phyloP scores from a whole-genome alignment of 2,888 invertebrate species.

The Corbicula japonica region DNA sequence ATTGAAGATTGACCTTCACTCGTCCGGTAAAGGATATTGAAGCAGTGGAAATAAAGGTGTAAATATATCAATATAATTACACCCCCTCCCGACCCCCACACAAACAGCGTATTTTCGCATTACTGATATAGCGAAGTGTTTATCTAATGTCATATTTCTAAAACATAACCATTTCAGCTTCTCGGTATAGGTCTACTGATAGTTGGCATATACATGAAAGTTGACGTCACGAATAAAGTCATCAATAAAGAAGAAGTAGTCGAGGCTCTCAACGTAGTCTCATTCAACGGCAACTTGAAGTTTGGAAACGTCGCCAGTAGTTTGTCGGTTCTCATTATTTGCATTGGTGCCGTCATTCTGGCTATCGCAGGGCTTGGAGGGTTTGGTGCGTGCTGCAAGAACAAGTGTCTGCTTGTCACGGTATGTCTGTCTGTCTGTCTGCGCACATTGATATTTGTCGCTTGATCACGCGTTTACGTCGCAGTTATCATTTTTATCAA shows the following conservation, averaged over 20 bases:
- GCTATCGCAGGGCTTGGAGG: conserved; percentile 58
- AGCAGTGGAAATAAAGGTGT: no score
- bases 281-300: conserved; percentile 47
- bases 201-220: conserved; percentile 61
- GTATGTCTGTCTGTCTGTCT: conserved; percentile 32
- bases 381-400: conserved; percentile 67
- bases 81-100: no score
- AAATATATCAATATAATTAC: no score
- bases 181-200: conserved; percentile 64
- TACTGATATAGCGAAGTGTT: no score
- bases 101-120: no score
- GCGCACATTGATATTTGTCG: not conserved
- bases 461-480: no score
- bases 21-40: no score
- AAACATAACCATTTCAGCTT: conserved; percentile 57
- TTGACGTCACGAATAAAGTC: conserved; percentile 43
- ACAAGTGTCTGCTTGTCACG: conserved; percentile 57
- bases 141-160: no score
- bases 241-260: conserved; percentile 52
- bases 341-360: conserved; percentile 57
- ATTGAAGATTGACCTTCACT: no score
- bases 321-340: conserved; percentile 62
- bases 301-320: conserved; percentile 55
- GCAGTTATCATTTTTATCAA: no score
- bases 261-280: conserved; percentile 49